These are phyloP conservation scores for Cherax quadricarinatus DNA, from an alignment of 1,140 invertebrate species.

Conservation along the genomic window DNA sequence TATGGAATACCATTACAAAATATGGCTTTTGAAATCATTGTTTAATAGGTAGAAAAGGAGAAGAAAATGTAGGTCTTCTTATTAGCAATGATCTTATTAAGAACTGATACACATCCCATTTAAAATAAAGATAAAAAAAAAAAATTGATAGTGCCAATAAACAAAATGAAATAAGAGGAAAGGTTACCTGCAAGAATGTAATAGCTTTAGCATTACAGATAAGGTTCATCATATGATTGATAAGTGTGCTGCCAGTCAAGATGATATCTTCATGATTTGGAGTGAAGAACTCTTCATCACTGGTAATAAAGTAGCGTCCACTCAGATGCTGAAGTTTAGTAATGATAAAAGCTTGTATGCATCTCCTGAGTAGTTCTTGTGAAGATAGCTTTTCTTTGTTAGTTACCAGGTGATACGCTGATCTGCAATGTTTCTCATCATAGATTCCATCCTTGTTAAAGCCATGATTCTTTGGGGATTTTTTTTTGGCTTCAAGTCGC, in stretches of 20 bases:
- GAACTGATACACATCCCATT: too few species aligned
- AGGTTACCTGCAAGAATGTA: neutral
- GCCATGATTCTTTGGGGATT: constrained; percentile 15
- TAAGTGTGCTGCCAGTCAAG: neutral
- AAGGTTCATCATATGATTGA: constrained; percentile 43
- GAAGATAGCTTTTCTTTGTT: neutral
- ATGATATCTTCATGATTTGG: neutral
- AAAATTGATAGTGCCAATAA: neutral
- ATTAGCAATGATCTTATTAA: neutral
- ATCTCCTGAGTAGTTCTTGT: neutral
- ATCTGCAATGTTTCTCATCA: constrained; percentile 8
- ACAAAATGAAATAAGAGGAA: neutral
- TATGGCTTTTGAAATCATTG: too few species aligned
- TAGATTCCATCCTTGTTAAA: constrained; percentile 31
- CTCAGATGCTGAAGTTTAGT: neutral
- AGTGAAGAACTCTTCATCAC: neutral
- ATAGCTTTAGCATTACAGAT: neutral
- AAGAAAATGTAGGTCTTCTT: neutral
- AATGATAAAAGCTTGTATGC: constrained; percentile 30
- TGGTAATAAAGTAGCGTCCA: neutral
- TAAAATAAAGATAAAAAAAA: too few species aligned
- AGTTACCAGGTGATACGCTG: constrained; percentile 32
- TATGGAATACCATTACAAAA: too few species aligned
- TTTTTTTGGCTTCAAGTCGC: neutral
- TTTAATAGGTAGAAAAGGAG: neutral